A percentile compares a stretch with the other conserved stretches of the same genome.
These are phyloP conservation scores for Botrylloides violaceus DNA, from an alignment of 23 tunicate species.

Conservation along the genomic window DNA sequence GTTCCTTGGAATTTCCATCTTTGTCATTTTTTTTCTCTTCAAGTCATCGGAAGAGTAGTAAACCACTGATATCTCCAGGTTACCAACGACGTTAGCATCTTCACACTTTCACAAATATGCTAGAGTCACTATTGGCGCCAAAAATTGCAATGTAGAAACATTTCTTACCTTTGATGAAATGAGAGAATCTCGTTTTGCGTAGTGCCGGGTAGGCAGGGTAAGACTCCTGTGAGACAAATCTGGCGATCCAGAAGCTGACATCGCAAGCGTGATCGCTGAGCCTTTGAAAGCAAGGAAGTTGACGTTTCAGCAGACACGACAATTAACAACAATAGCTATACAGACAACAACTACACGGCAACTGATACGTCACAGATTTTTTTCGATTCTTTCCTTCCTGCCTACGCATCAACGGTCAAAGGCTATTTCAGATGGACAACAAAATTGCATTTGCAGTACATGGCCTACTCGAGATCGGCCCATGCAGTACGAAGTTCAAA, in stretches of 20 bases:
- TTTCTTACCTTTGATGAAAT: neutral
- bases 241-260: neutral
- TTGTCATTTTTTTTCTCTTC: constrained; percentile 8
- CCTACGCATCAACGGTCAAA: too few relatives aligned
- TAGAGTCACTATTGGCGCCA: neutral
- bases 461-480: too few relatives aligned
- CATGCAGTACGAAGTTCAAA: too few relatives aligned
- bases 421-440: too few relatives aligned
- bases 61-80: constrained; percentile 18
- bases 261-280: neutral
- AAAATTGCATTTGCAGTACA: too few relatives aligned
- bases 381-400: too few relatives aligned
- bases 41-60: constrained; percentile 14
- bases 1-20: neutral
- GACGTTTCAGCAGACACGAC: too few relatives aligned
- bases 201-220: neutral
- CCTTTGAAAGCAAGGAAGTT: too few relatives aligned
- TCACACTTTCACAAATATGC: neutral
- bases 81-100: neutral
- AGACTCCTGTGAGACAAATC: neutral
- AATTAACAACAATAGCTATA: too few relatives aligned
- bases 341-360: too few relatives aligned
- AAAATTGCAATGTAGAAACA: too few relatives aligned
- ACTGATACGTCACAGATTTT: too few relatives aligned
- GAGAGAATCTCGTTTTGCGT: neutral